phyloP scores from a whole-genome alignment of 2,888 invertebrate species.

The Parnassius glacialis region DNA sequence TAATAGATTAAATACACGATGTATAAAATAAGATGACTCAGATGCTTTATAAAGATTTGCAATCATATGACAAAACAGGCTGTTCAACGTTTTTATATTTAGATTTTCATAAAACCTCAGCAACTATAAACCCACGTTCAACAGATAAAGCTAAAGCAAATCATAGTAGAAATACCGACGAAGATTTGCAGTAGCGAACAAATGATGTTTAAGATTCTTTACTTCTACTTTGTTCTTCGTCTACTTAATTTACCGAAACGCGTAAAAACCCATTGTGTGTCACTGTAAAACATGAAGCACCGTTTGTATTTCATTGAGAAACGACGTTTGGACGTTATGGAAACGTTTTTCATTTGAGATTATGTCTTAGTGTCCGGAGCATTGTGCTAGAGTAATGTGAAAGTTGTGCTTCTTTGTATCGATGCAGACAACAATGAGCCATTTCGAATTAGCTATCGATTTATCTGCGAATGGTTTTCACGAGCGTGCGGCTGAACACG shows the following conservation, averaged over 20 bases:
- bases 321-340: slow-evolving; percentile 1
- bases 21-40: too few relatives aligned
- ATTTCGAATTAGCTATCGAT: slow-evolving; percentile 76
- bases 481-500: slow-evolving; percentile 46
- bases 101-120: too few relatives aligned
- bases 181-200: neutral
- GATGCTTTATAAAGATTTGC: too few relatives aligned
- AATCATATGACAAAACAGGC: too few relatives aligned
- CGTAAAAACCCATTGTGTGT: slow-evolving; percentile 1
- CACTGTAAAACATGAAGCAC: slow-evolving; percentile 6
- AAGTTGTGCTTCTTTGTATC: slow-evolving; percentile 72
- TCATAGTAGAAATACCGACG: neutral
- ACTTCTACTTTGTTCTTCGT: neutral
- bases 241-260: slow-evolving; percentile 1
- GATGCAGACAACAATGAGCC: slow-evolving; percentile 74
- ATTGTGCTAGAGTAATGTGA: slow-evolving; percentile 65
- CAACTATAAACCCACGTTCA: too few relatives aligned
- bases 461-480: slow-evolving; percentile 71
- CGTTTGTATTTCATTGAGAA: slow-evolving; percentile 19
- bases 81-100: too few relatives aligned
- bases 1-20: too few relatives aligned
- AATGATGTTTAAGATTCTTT: neutral
- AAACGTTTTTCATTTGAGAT: slow-evolving; percentile 32
- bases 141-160: too few relatives aligned
- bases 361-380: slow-evolving; percentile 41